phyloP scores from a whole-genome alignment of 2,113 vertebrate genomes.

The Rhabdornis inornatus region DNA sequence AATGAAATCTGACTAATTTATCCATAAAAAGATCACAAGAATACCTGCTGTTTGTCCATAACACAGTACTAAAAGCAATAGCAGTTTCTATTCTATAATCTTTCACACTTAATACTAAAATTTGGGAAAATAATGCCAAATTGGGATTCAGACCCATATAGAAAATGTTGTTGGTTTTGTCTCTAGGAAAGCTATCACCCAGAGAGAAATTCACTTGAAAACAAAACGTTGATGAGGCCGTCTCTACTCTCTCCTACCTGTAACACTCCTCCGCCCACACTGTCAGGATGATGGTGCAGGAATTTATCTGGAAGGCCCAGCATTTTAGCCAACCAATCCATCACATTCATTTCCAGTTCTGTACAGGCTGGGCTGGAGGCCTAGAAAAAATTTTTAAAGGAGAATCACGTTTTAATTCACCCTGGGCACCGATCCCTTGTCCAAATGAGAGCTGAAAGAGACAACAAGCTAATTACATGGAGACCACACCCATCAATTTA shows the following conservation, averaged over 20 bases:
- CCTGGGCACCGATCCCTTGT: accelerated
- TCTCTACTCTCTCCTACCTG: slow-evolving; percentile 75
- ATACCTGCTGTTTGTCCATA: neutral
- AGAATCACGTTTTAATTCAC: neutral
- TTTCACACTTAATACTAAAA: neutral
- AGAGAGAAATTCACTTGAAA: neutral
- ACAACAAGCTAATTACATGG: neutral
- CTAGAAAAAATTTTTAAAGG: slow-evolving; percentile 52
- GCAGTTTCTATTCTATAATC: neutral
- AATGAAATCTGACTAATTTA: neutral
- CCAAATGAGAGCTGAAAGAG: neutral
- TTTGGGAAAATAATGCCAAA: neutral
- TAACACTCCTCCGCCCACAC: slow-evolving; percentile 88
- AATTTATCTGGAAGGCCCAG: slow-evolving; percentile 90
- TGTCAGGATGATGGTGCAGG: slow-evolving; percentile 84
- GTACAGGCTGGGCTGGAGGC: slow-evolving; percentile 95
- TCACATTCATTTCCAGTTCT: slow-evolving; percentile 93
- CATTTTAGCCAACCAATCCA: slow-evolving; percentile 97
- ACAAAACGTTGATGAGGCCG: neutral
- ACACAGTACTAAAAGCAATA: neutral
- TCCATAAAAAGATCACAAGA: neutral
- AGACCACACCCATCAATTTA: neutral
- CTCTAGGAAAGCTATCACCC: neutral
- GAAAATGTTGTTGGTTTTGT: neutral
- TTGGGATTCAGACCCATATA: neutral